Conservation (phyloP, 2,888 invertebrate genomes). For the Drosophila koepferae region DNA sequence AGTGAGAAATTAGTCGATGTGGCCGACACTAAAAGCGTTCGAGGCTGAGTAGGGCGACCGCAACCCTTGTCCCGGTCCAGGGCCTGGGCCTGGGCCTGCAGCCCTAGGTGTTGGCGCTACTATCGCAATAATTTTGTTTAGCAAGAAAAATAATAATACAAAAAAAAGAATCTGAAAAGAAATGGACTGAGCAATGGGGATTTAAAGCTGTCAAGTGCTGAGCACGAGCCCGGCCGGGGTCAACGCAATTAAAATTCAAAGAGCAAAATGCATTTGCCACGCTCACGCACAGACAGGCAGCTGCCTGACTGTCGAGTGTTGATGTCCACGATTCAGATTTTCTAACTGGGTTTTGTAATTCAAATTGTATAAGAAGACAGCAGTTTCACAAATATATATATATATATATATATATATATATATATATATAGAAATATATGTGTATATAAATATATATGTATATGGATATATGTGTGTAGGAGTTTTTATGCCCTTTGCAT, state of each 20-base stretch:
- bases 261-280: conserved; percentile 72
- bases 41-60: conserved; percentile 50
- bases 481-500: conserved; percentile 50
- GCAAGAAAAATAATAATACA: neutral
- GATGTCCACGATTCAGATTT: conserved; percentile 27
- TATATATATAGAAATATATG: neutral
- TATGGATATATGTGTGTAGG: neutral
- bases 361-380: conserved; percentile 34
- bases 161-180: neutral
- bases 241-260: conserved; percentile 71
- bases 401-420: neutral
- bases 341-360: conserved; percentile 41
- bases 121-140: conserved; percentile 32
- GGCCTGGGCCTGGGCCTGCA: too few species aligned
- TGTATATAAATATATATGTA: neutral
- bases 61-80: conserved; percentile 30
- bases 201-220: conserved; percentile 28
- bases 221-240: conserved; percentile 31
- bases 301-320: neutral
- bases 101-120: conserved; percentile 9
- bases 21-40: conserved; percentile 67
- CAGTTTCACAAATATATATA: conserved; percentile 6
- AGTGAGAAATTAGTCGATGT: conserved; percentile 82
- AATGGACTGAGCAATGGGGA: neutral
- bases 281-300: conserved; percentile 38